These are phyloP conservation scores for Mnemiopsis leidyi DNA, from an alignment of 37 sponge, comb jelly and placozoan genomes.

Conservation along the genomic window DNA sequence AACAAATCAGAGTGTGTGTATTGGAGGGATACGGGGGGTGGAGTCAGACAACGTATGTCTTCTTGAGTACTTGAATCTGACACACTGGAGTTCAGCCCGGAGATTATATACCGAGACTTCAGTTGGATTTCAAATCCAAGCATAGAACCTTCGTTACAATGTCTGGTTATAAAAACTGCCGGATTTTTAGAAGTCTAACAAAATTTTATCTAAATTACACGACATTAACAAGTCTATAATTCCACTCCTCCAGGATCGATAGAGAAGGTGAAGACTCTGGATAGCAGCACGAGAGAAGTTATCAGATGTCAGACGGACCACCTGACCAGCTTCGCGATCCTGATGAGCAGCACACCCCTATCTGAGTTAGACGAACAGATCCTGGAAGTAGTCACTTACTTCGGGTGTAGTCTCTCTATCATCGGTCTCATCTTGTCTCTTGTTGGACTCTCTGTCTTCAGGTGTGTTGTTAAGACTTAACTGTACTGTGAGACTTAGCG, in stretches of 20 bases:
- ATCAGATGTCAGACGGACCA: constrained; percentile 7
- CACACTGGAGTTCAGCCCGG: no score
- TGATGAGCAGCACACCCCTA: constrained; percentile 65
- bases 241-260: background rate
- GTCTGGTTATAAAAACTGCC: no score
- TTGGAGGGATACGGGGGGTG: background rate
- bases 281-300: background rate
- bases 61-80: no score
- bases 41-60: constrained; percentile 10
- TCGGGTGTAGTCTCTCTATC: constrained; percentile 45
- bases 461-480: background rate
- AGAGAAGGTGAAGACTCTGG: background rate
- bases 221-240: no score
- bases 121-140: no score
- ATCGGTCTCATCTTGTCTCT: constrained; percentile 49
- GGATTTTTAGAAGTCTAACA: background rate
- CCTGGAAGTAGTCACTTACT: background rate
- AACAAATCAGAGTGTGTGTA: constrained; percentile 23
- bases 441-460: constrained; percentile 37
- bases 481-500: no score
- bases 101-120: no score
- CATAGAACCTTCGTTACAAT: no score
- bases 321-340: constrained; percentile 48
- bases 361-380: background rate
- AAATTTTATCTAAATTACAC: background rate